Evolutionary conservation across 2,888 invertebrate species (phyloP), one percentile per base, ranked within the genome.

Genomic region (Stratiomys singularior): DNA sequence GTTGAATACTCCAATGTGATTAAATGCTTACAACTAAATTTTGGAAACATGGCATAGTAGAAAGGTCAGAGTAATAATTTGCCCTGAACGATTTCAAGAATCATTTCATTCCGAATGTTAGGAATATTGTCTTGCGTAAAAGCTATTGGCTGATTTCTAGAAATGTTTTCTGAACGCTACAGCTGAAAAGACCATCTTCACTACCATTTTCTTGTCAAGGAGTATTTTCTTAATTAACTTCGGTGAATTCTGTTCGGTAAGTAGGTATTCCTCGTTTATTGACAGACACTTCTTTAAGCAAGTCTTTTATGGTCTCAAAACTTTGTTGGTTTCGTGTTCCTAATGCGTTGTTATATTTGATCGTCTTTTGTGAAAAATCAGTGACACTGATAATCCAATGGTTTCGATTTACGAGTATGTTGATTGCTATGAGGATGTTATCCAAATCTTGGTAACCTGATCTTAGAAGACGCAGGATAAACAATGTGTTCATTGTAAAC

Each of bases 161-260:
- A 37, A 3, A 37, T 46, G n/a, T 28, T 46, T 46, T 69, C 46
- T 25, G 46, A 47, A 47, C 13, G n/a, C 1, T 69, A 15, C 69
- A 69, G 47, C 69, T 46, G 21, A 69, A 69, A 47, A 69, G 25
- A 15, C 69, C 69, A 47, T 47, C 46, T 15, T 69, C 69, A 30
- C 25, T 46, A 47, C 46, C 46, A 47, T 46, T 69, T 23, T 28
- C 30, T 69, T 69, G 69, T 25, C 13, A 23, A 4, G 69, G 69
- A 46, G 69, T 69, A 25, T 69, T 7, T 30, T 21, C 25, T 46
- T 44, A 21, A 21, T 27, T 30, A 13, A n/a, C 21, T 67, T 2
- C 4, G 3, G 46, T 67, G 25, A 67, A 67, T 28, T 64, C 64
- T 5, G 44, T 23, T 64, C 5, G 7, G 28, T 64, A 9, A 7